phyloP scores from a whole-genome alignment of 2,888 invertebrate species.

The Caenorhabditis doughertyi region DNA sequence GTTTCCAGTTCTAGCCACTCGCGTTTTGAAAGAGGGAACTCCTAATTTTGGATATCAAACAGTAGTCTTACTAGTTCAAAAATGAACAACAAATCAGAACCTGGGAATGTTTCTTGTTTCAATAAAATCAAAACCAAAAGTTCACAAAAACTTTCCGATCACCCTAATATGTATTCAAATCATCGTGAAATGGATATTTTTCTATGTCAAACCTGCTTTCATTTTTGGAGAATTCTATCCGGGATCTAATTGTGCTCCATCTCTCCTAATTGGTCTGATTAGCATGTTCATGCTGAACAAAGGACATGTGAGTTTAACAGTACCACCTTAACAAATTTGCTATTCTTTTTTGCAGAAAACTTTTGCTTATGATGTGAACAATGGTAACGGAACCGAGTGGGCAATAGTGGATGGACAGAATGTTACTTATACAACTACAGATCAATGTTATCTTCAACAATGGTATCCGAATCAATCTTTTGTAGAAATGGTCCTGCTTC shows the following conservation, averaged over 20 bases:
- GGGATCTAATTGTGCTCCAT: constrained; percentile 90
- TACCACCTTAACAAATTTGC: neutral
- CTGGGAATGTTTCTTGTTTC: too few species aligned
- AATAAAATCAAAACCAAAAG: too few species aligned
- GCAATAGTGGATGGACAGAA: constrained; percentile 46
- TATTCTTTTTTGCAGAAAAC: constrained; percentile 45
- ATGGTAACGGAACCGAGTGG: constrained; percentile 48
- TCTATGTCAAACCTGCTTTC: constrained; percentile 72
- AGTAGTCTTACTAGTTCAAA: too few species aligned
- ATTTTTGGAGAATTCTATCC: constrained; percentile 78
- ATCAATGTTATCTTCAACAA: constrained; percentile 77
- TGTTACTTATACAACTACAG: constrained; percentile 58
- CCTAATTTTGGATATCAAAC: too few species aligned
- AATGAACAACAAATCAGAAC: too few species aligned
- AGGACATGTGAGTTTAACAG: constrained; percentile 50
- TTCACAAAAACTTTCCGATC: too few species aligned
- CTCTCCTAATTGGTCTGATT: constrained; percentile 90
- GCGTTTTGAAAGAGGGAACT: too few species aligned
- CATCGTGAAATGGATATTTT: constrained; percentile 80
- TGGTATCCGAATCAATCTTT: constrained; percentile 80
- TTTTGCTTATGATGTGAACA: constrained; percentile 46
- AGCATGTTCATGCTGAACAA: constrained; percentile 89
- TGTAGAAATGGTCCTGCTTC: constrained; percentile 83
- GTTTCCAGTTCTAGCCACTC: too few species aligned
- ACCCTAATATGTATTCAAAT: constrained; percentile 89